Evolutionary conservation across 2,113 vertebrate genomes (phyloP), one percentile per base, ranked within the genome.

Genomic region (Tachysurus vachellii): DNA sequence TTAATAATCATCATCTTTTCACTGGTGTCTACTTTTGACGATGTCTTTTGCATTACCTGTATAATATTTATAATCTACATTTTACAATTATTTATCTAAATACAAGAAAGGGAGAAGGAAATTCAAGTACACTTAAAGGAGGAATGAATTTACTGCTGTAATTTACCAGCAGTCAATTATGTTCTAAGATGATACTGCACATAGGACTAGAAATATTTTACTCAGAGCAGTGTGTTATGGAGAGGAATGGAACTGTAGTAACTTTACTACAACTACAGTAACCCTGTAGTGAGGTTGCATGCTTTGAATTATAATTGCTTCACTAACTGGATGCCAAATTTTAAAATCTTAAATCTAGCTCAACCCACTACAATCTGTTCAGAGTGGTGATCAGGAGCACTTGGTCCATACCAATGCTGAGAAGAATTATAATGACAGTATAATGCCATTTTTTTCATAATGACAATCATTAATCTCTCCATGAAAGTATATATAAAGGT

Each of bases 261-360:
- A 75, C 64, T n/a, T 26, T 1, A 36, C 36, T 36, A 36, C 36
- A 36, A 2, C n/a, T 2, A 75, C 84, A 80, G 54, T 71, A 50
- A 90, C 19, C 57, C 36, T 36, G 36, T 36, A 86, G 68, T 83
- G 84, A 21, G 66, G 28, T 80, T 83, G 75, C 66, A 84, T 89
- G 75, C 84, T 64, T 31, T 66, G 56, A 75, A 68, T 75, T 61
- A 84, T 84, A 76, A 90, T 76, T 77, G 44, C 61, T 88, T 28
- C 68, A 84, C 85, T 89, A 88, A 90, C 47, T 90, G 64, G 81
- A 79, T 89, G 80, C 47, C 61, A 86, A 85, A 53, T 16, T 84
- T 86, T 80, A 82, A 31, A 88, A 80, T 71, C 70, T 53, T 85
- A 76, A 89, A 87, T 44, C 21, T 23, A 9, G 70, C 44, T 8